These are phyloP conservation scores for Heterocephalus glaber DNA, from an alignment of 2,113 vertebrate species.

Conservation along the genomic window DNA sequence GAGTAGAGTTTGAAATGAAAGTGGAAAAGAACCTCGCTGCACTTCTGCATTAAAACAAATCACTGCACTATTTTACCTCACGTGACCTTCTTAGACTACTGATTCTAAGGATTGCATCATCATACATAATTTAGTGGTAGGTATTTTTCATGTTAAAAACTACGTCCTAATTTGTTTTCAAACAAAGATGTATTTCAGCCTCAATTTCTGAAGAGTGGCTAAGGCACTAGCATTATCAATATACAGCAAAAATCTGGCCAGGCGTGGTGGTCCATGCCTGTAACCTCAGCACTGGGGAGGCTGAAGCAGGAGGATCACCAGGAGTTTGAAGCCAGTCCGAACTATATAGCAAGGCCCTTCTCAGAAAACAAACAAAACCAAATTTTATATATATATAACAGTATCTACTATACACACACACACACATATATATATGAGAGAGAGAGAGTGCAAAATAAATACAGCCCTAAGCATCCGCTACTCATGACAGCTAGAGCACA, in stretches of 20 bases:
- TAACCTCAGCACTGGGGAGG: background rate
- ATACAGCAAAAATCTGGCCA: background rate
- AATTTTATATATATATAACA: too few relatives aligned
- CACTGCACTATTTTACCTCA: background rate
- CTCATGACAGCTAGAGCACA: background rate
- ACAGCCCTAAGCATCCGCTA: background rate
- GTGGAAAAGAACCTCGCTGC: background rate
- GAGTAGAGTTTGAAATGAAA: conserved; percentile 49
- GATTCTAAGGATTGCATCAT: background rate
- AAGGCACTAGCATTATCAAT: background rate
- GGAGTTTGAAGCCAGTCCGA: background rate
- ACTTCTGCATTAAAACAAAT: conserved; percentile 46
- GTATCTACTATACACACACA: too few relatives aligned
- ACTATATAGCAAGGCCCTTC: background rate
- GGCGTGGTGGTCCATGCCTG: background rate
- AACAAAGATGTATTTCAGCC: background rate
- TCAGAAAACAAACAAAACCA: too few relatives aligned
- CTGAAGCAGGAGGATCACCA: background rate
- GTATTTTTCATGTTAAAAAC: background rate
- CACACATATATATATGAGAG: background rate
- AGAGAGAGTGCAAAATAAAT: background rate
- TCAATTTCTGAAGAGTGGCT: background rate
- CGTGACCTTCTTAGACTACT: conserved; percentile 30
- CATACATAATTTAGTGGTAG: background rate
- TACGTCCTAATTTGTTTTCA: background rate